A percentile compares a stretch with the other conserved stretches of the same genome.
Evolutionary conservation across 1,140 invertebrate species (phyloP).

Genomic region (Psilanteris sp.): DNA sequence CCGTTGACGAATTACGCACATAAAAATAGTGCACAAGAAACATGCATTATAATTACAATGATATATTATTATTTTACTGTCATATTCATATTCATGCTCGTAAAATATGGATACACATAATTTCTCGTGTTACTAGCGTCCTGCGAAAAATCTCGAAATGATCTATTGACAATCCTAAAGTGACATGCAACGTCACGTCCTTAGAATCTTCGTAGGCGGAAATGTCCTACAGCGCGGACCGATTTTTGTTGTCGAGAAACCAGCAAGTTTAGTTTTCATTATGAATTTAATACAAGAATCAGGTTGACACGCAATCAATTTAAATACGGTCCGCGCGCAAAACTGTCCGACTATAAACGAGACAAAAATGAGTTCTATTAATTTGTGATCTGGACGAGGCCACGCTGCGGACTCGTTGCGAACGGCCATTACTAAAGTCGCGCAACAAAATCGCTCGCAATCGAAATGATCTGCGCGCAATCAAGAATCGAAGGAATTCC

Average conservation of each 20-base stretch:
- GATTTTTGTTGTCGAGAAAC: slow-evolving; percentile 56
- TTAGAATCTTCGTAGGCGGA: slow-evolving; percentile 47
- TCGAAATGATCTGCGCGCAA: too few species aligned
- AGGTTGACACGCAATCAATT: slow-evolving; percentile 48
- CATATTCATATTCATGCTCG: slow-evolving; percentile 25
- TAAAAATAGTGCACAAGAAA: slow-evolving; percentile 9
- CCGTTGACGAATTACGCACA: neutral
- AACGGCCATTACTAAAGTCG: neutral
- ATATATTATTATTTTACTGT: slow-evolving; percentile 54
- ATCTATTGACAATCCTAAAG: slow-evolving; percentile 50
- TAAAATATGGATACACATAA: slow-evolving; percentile 49
- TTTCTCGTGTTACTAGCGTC: slow-evolving; percentile 29
- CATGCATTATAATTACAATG: slow-evolving; percentile 43
- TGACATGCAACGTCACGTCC: slow-evolving; percentile 48
- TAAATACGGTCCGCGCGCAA: slow-evolving; percentile 22
- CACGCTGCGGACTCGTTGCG: neutral
- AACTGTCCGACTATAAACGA: slow-evolving; percentile 30
- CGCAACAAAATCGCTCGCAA: too few species aligned
- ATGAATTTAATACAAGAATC: slow-evolving; percentile 59
- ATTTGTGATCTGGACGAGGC: slow-evolving; percentile 15
- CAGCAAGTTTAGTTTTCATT: slow-evolving; percentile 47
- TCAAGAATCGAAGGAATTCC: too few species aligned
- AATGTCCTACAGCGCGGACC: slow-evolving; percentile 49
- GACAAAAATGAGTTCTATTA: slow-evolving; percentile 4
- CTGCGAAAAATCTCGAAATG: slow-evolving; percentile 39